phyloP scores from a whole-genome alignment of 2,888 invertebrate species.

The Hirudinaria manillensis region DNA sequence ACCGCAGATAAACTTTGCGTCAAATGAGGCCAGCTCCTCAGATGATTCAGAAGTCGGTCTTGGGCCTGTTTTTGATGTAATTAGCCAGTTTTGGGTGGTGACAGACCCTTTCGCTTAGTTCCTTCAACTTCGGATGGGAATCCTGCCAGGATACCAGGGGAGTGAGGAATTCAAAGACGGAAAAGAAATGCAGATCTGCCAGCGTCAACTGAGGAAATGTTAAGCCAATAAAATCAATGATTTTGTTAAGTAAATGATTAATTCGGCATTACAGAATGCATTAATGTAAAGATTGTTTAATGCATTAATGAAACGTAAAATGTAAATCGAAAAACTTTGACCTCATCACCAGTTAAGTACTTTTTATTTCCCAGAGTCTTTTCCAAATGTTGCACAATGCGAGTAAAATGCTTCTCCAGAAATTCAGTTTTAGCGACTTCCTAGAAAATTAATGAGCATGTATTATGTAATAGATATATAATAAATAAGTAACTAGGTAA shows the following conservation, averaged over 20 bases:
- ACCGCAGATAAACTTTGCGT: too few relatives aligned
- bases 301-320: not conserved
- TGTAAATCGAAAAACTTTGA: not conserved
- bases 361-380: not conserved
- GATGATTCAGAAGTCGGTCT: conserved; percentile 2
- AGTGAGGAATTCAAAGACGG: not conserved
- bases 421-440: not conserved
- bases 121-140: conserved; percentile 18
- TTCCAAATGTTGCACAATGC: not conserved
- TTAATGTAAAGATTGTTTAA: not conserved
- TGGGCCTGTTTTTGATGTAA: conserved; percentile 8
- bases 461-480: not conserved
- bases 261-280: not conserved
- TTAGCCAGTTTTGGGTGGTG: conserved; percentile 12
- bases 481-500: too few relatives aligned
- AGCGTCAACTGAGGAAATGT: conserved; percentile 2
- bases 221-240: not conserved
- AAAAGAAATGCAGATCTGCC: conserved; percentile 18
- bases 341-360: not conserved
- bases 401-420: not conserved
- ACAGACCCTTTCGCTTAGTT: not conserved
- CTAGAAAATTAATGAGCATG: not conserved
- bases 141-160: not conserved
- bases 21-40: too few relatives aligned
- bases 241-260: not conserved